Percentiles rank a stretch among this genome's conserved stretches.
Evolutionary conservation across 2,113 vertebrate species (phyloP).

Genomic region (Nycticryphes semicollaris): DNA sequence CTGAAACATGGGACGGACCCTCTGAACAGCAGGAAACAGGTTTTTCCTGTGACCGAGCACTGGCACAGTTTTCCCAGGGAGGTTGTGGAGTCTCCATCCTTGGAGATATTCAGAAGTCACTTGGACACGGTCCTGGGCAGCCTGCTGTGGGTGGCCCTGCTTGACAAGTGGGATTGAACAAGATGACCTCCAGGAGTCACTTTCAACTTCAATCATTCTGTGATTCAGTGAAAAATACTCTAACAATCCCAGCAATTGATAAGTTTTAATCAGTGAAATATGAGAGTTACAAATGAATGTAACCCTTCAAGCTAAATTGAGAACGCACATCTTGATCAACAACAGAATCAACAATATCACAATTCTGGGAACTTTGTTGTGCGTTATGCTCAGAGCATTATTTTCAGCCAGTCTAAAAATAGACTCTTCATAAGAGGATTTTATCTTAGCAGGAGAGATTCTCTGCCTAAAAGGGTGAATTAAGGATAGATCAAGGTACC

Average conservation of each 20-base stretch:
- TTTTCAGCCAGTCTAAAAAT: constrained; percentile 49
- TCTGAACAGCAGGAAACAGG: background rate
- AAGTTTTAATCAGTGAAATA: background rate
- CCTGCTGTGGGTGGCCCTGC: background rate
- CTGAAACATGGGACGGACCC: background rate
- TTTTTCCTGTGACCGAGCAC: background rate
- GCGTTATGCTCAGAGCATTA: background rate
- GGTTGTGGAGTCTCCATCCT: background rate
- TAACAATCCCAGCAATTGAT: background rate
- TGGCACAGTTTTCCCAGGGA: background rate
- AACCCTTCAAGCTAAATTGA: background rate
- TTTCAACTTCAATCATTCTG: background rate
- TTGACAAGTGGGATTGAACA: background rate
- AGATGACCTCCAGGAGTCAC: background rate
- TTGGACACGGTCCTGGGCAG: background rate
- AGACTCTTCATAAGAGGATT: constrained; percentile 45
- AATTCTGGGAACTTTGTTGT: background rate
- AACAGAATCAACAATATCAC: background rate
- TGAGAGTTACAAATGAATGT: background rate
- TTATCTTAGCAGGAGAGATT: background rate
- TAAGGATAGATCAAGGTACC: background rate
- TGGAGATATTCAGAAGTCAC: background rate
- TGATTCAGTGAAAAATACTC: background rate
- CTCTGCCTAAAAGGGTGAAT: constrained; percentile 44
- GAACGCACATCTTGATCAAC: background rate